A percentile compares a stretch with the other conserved stretches of the same genome.
Evolutionary conservation across 2,113 vertebrate genomes (phyloP).

Genomic region (Vulpes lagopus): DNA sequence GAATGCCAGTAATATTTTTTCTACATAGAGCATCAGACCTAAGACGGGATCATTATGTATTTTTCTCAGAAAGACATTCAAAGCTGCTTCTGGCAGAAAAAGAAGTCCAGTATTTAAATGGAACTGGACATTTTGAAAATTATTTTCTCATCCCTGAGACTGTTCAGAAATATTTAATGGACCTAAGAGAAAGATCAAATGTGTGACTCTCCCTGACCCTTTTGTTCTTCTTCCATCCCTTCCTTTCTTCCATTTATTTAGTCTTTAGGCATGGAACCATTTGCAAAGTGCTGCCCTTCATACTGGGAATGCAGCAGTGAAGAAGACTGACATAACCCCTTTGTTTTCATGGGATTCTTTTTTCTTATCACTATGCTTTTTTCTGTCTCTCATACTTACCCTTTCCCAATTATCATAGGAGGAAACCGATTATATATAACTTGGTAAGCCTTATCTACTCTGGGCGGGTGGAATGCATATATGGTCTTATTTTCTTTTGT

Average conservation of each 20-base stretch:
- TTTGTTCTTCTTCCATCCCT: neutral
- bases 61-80: neutral
- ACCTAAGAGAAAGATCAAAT: neutral
- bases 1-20: neutral
- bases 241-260: neutral
- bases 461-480: neutral
- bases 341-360: neutral
- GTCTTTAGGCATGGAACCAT: neutral
- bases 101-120: neutral
- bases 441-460: neutral
- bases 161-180: neutral
- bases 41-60: neutral
- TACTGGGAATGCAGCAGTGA: neutral
- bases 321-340: neutral
- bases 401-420: neutral
- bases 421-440: neutral
- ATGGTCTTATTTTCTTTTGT: neutral
- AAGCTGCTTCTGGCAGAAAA: neutral
- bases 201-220: neutral
- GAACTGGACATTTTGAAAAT: neutral
- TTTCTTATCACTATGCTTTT: neutral
- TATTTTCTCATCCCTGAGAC: neutral
- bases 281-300: neutral
- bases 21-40: neutral
- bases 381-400: neutral